A percentile compares a stretch with the other conserved stretches of the same genome.
phyloP scores from a whole-genome alignment of 2,888 invertebrate genomes.

The Cephus pulcher region DNA sequence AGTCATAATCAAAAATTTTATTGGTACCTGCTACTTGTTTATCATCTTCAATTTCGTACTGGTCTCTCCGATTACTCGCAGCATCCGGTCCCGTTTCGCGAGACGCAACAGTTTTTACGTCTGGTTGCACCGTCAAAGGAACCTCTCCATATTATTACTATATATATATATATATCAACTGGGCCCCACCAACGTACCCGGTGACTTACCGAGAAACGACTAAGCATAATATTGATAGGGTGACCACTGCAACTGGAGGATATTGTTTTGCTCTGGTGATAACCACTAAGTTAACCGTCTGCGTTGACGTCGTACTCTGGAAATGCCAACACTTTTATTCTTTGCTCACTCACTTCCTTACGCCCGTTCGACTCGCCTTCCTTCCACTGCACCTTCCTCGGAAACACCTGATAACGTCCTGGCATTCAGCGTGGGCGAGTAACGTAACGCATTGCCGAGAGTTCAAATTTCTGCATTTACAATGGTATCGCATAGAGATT shows the following conservation, averaged over 20 bases:
- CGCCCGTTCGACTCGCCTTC: conserved; percentile 12
- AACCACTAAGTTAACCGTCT: conserved; percentile 9
- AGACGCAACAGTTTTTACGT: conserved; percentile 42
- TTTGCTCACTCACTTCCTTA: conserved; percentile 17
- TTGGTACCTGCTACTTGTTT: neutral
- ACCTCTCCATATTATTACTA: neutral
- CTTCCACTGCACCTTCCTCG: conserved; percentile 13
- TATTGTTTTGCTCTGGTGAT: conserved; percentile 44
- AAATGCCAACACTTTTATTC: conserved; percentile 29
- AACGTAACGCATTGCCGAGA: conserved; percentile 42
- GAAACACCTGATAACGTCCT: conserved; percentile 40
- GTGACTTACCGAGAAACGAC: conserved; percentile 50
- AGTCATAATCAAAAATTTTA: neutral
- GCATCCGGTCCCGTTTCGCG: conserved; percentile 30
- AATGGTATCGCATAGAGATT: conserved; percentile 11
- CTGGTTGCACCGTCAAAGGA: neutral
- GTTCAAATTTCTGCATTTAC: conserved; percentile 55
- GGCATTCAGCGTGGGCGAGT: conserved; percentile 51
- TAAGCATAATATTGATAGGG: conserved; percentile 56
- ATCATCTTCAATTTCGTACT: neutral
- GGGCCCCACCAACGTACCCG: neutral
- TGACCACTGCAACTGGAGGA: conserved; percentile 16
- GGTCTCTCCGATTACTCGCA: conserved; percentile 1
- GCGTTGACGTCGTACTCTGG: neutral
- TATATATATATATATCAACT: neutral